phyloP scores from a whole-genome alignment of 1,140 invertebrate genomes.

The Diuraphis noxia region DNA sequence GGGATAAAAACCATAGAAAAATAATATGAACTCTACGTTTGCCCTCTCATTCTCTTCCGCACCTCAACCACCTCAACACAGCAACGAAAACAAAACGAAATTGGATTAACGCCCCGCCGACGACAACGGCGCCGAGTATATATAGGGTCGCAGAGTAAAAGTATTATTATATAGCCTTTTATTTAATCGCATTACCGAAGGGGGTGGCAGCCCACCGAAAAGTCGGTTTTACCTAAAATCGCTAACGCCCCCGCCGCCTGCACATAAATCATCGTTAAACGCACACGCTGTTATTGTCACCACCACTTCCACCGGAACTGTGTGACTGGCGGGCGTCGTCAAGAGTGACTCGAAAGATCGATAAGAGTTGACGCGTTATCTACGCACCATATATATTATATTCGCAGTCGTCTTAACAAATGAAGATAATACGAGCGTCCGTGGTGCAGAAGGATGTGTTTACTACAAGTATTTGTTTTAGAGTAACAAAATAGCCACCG shows the following conservation, averaged over 20 bases:
- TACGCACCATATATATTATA: not conserved
- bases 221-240: conserved; percentile 37
- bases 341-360: conserved; percentile 8
- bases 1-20: not conserved
- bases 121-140: not conserved
- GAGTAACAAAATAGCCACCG: not conserved
- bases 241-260: conserved; percentile 16
- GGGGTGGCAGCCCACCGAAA: not conserved
- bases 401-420: not conserved
- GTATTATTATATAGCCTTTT: conserved; percentile 36
- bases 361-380: not conserved
- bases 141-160: conserved; percentile 24
- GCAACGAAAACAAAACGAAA: conserved; percentile 20
- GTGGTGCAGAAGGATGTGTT: not conserved
- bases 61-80: not conserved
- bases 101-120: conserved; percentile 47
- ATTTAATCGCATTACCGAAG: conserved; percentile 48
- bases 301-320: not conserved
- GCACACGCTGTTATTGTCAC: conserved; percentile 4
- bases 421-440: not conserved
- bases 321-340: not conserved
- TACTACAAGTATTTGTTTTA: not conserved
- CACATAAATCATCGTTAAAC: conserved; percentile 39
- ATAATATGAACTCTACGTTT: not conserved
- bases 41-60: not conserved